These are phyloP conservation scores for Hyles euphorbiae DNA, from an alignment of 1,140 invertebrate species.

Conservation along the genomic window DNA sequence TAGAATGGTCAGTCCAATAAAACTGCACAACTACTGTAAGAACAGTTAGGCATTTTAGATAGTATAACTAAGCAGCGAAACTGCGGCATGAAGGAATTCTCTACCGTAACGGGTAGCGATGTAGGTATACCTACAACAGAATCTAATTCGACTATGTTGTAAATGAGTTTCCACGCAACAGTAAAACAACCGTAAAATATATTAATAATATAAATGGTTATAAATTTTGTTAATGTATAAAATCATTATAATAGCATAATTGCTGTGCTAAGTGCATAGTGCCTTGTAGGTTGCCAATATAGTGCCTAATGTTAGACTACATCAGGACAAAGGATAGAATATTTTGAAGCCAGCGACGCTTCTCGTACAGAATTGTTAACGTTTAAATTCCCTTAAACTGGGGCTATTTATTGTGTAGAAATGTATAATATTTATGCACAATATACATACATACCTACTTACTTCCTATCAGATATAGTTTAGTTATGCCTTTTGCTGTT, in stretches of 20 bases:
- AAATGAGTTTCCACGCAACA: too few species aligned
- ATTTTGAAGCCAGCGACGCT: constrained; percentile 21
- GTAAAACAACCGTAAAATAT: constrained; percentile 7
- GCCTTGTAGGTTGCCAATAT: constrained; percentile 77
- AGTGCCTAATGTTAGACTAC: constrained; percentile 74
- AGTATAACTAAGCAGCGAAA: too few species aligned
- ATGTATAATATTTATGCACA: constrained; percentile 4
- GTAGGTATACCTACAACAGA: too few species aligned
- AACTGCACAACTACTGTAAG: constrained; percentile 3
- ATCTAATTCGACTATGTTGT: too few species aligned
- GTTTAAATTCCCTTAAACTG: constrained; percentile 2
- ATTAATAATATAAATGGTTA: constrained; percentile 21
- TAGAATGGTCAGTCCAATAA: constrained; percentile 1
- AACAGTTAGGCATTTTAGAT: neutral
- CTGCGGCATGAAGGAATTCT: neutral
- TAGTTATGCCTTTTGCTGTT: constrained; percentile 5
- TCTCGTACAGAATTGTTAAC: neutral
- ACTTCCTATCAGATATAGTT: neutral
- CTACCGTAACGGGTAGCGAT: neutral
- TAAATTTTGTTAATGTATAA: constrained; percentile 33
- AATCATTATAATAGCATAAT: constrained; percentile 56
- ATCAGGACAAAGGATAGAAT: constrained; percentile 49
- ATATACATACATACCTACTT: constrained; percentile 5
- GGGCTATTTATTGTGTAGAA: neutral
- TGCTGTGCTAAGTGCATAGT: constrained; percentile 76